phyloP scores from a whole-genome alignment of 2,888 invertebrate genomes.

The Chymomyza caudatula region DNA sequence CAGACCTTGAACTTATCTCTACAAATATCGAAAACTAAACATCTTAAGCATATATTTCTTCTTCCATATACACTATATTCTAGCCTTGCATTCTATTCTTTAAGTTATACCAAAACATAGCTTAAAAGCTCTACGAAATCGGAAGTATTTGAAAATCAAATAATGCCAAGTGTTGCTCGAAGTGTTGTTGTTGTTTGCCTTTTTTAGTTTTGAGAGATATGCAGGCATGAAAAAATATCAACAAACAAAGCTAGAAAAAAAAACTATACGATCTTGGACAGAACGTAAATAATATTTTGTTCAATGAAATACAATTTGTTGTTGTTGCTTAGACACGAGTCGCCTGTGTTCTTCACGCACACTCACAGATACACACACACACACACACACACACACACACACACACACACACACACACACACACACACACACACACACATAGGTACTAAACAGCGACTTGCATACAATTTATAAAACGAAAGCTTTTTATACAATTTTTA shows the following conservation, averaged over 20 bases:
- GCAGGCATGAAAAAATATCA: constrained; percentile 4
- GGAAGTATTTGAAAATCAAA: background rate
- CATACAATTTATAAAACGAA: constrained; percentile 68
- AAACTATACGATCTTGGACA: constrained; percentile 65
- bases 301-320: constrained; percentile 65
- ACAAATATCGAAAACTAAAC: background rate
- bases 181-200: background rate
- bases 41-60: background rate
- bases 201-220: background rate
- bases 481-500: constrained; percentile 70
- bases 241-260: constrained; percentile 16
- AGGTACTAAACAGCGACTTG: constrained; percentile 45
- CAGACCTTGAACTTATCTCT: background rate
- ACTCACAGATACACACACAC: constrained; percentile 26
- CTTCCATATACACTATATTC: background rate
- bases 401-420: constrained; percentile 9
- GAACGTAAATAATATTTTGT: constrained; percentile 72
- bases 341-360: constrained; percentile 62
- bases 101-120: background rate
- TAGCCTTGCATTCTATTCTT: background rate
- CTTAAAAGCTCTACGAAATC: background rate
- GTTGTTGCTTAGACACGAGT: constrained; percentile 52
- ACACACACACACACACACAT: background rate
- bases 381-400: background rate
- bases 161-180: background rate